Conservation (phyloP, 2,888 invertebrate species). For the Mylabris sibirica region DNA sequence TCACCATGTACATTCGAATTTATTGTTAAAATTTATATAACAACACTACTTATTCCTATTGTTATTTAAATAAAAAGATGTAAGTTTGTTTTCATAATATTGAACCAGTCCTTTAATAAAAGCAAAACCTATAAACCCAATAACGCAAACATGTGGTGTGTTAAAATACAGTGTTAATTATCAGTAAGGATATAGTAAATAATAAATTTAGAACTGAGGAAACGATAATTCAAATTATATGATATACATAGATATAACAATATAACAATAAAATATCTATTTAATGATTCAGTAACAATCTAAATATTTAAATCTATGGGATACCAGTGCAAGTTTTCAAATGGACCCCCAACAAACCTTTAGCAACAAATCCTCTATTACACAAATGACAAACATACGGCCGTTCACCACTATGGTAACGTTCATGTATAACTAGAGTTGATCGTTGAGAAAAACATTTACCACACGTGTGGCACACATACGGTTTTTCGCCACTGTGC, state of each 20-base stretch:
- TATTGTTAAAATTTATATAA: slow-evolving; percentile 1
- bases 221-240: not conserved
- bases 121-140: not conserved
- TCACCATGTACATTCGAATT: not conserved
- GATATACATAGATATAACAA: no score
- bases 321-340: slow-evolving; percentile 60
- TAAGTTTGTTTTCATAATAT: slow-evolving; percentile 8
- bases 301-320: no score
- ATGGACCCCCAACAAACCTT: slow-evolving; percentile 68
- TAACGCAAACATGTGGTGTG: no score
- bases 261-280: not conserved
- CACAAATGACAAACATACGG: slow-evolving; percentile 68
- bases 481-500: slow-evolving; percentile 47
- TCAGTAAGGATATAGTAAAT: no score
- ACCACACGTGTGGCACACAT: slow-evolving; percentile 42
- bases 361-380: slow-evolving; percentile 68
- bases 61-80: not conserved
- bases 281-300: not conserved
- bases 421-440: slow-evolving; percentile 39
- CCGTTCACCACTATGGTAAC: slow-evolving; percentile 45
- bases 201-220: no score
- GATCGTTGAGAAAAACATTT: slow-evolving; percentile 41
- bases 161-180: no score
- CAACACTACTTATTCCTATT: not conserved
- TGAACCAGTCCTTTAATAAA: not conserved